Evolutionary conservation across 2,113 vertebrate species (phyloP).

Genomic region (Eretmochelys imbricata): DNA sequence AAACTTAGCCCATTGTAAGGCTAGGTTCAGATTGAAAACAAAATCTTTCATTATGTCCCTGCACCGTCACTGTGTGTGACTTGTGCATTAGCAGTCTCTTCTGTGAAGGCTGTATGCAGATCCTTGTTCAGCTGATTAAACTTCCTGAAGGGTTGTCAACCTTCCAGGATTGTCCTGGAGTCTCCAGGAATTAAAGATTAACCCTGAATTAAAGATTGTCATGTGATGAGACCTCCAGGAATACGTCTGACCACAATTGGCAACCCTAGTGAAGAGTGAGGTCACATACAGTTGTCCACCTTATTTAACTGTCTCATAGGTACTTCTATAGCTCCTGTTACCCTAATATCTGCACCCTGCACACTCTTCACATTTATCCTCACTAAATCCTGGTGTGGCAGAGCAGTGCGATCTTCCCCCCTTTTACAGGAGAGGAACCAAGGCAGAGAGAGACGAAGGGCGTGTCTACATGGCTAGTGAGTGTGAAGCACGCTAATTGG

Average conservation of each 20-base stretch:
- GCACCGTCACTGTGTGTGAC: background rate
- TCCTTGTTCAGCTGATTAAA: background rate
- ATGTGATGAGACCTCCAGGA: too few relatives aligned
- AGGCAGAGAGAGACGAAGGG: accelerated
- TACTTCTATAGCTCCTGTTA: accelerated
- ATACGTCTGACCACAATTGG: too few relatives aligned
- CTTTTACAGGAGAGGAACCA: accelerated
- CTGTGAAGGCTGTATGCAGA: background rate
- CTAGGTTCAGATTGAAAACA: accelerated
- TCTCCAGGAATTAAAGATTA: too few relatives aligned
- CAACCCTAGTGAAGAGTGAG: background rate
- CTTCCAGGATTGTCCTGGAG: too few relatives aligned
- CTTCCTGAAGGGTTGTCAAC: too few relatives aligned
- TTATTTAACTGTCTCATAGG: too few relatives aligned
- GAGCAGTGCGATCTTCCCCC: background rate
- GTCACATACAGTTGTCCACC: background rate
- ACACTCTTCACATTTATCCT: background rate
- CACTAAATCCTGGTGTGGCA: background rate
- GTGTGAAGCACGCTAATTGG: background rate
- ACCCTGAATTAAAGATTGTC: too few relatives aligned
- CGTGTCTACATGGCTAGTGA: background rate
- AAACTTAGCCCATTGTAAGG: accelerated
- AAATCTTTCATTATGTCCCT: background rate
- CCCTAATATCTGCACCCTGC: accelerated
- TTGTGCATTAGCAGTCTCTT: too few relatives aligned